These are phyloP conservation scores for Phortica magna DNA, from an alignment of 2,888 invertebrate genomes.

Conservation along the genomic window DNA sequence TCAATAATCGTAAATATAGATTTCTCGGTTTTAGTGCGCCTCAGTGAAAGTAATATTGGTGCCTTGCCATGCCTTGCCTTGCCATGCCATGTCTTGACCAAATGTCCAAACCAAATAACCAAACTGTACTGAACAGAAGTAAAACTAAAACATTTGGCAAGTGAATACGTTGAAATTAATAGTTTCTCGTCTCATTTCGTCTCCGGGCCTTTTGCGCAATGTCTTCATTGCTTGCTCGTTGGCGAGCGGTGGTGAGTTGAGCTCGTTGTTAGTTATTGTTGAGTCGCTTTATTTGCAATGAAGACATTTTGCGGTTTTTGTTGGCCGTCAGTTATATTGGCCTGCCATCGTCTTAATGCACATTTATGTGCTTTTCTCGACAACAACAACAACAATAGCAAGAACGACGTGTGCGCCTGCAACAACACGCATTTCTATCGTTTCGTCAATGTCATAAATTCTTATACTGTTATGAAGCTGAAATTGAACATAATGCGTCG, in stretches of 20 bases:
- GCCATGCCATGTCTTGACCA: not conserved
- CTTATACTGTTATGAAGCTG: slow-evolving; percentile 64
- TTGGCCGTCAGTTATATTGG: slow-evolving; percentile 46
- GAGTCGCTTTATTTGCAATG: slow-evolving; percentile 59
- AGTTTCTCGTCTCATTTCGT: slow-evolving; percentile 48
- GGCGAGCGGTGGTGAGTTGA: slow-evolving; percentile 48
- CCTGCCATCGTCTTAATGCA: slow-evolving; percentile 53
- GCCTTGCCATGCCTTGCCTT: not conserved
- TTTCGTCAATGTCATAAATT: slow-evolving; percentile 72
- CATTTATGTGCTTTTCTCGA: slow-evolving; percentile 54
- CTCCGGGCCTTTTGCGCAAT: too few species aligned
- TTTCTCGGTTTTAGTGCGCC: slow-evolving; percentile 54
- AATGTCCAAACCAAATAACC: not conserved
- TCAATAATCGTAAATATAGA: slow-evolving; percentile 76
- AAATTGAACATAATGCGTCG: slow-evolving; percentile 69
- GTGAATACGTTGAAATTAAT: slow-evolving; percentile 63
- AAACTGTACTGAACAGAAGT: not conserved
- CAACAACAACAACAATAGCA: too few species aligned
- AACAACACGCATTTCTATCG: slow-evolving; percentile 57
- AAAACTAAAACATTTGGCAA: not conserved
- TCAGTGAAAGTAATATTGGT: slow-evolving; percentile 15
- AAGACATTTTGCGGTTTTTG: slow-evolving; percentile 24
- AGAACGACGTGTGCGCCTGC: slow-evolving; percentile 44
- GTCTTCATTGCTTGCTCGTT: slow-evolving; percentile 41
- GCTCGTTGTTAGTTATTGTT: slow-evolving; percentile 40